These are phyloP conservation scores for Xyliphius kryptos DNA, from an alignment of 2,113 vertebrate genomes.

Conservation along the genomic window DNA sequence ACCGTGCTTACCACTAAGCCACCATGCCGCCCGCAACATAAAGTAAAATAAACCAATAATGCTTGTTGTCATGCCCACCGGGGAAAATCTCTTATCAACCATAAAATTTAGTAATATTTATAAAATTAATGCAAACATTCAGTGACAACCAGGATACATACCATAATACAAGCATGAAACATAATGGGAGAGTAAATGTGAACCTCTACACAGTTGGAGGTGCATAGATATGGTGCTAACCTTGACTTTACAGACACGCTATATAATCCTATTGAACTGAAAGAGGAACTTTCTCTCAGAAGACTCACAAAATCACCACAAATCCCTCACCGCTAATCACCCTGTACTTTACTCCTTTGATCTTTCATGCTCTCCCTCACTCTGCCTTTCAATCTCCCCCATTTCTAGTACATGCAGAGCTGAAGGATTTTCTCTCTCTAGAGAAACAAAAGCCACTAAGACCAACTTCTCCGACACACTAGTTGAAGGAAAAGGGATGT, in stretches of 20 bases:
- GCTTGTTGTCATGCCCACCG: no score
- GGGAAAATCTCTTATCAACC: no score
- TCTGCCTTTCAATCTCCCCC: conserved; percentile 6
- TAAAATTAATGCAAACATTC: no score
- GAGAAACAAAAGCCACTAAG: conserved; percentile 5
- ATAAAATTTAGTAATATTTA: no score
- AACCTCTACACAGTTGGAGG: neutral
- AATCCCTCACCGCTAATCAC: conserved; percentile 12
- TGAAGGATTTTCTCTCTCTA: conserved; percentile 18
- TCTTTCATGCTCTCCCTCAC: conserved; percentile 15
- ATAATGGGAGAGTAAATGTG: neutral
- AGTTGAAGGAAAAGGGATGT: conserved; percentile 1
- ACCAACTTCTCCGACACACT: conserved; percentile 3
- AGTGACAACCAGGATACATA: no score
- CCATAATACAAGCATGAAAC: no score
- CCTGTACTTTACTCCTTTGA: conserved; percentile 9
- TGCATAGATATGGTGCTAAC: neutral
- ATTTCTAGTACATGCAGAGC: neutral
- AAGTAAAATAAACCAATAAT: no score
- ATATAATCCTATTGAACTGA: conserved; percentile 28
- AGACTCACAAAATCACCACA: conserved; percentile 13
- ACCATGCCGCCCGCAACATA: no score
- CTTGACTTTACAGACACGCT: conserved; percentile 31
- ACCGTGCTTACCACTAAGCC: no score
- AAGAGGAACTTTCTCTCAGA: conserved; percentile 16